These are phyloP conservation scores for Crotalus tigris DNA, from an alignment of 2,113 vertebrate genomes.

Conservation along the genomic window DNA sequence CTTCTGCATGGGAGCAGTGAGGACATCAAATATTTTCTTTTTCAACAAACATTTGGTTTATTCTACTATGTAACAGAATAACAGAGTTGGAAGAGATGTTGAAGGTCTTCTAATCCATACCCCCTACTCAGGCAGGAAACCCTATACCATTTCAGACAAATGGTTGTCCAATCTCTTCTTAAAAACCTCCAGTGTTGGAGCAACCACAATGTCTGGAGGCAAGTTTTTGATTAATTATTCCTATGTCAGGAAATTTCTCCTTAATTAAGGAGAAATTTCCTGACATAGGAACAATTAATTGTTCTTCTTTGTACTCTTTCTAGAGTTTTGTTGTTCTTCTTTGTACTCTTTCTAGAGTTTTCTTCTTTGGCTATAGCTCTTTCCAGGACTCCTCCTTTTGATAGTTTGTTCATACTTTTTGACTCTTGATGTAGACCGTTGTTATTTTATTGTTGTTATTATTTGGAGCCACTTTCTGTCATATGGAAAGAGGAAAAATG, in stretches of 20 bases:
- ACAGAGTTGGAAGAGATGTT: neutral
- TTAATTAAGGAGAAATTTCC: neutral
- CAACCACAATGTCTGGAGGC: neutral
- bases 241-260: neutral
- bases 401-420: neutral
- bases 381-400: neutral
- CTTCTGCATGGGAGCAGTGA: neutral
- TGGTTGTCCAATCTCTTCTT: neutral
- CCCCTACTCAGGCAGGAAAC: neutral
- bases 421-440: neutral
- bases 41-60: neutral
- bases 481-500: neutral
- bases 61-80: neutral
- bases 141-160: neutral
- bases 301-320: too few relatives aligned
- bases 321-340: too few relatives aligned
- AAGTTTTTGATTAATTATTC: neutral
- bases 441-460: neutral
- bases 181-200: neutral
- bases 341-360: too few relatives aligned
- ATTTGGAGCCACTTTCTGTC: neutral
- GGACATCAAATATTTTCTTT: neutral
- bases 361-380: neutral
- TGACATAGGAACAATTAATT: too few relatives aligned
- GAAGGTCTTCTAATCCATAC: neutral